Percentiles rank a stretch among this genome's conserved stretches.
These are phyloP conservation scores for Drosophila nigrodunni DNA, from an alignment of 1,140 invertebrate species.

Conservation along the genomic window DNA sequence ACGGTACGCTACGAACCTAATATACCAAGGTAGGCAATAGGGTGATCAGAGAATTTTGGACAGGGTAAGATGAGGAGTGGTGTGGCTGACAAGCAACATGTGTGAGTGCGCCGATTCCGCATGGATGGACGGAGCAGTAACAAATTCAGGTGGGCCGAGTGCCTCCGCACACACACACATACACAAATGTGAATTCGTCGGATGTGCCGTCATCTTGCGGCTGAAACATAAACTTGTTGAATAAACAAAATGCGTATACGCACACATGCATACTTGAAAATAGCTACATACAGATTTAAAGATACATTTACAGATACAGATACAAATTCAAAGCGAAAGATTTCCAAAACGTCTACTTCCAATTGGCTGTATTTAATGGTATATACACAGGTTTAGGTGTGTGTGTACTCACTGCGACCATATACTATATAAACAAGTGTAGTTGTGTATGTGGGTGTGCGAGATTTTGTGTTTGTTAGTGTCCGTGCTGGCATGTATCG, in stretches of 20 bases:
- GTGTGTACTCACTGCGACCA: neutral
- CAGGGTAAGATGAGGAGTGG: neutral
- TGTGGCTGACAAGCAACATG: neutral
- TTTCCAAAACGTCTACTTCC: slow-evolving; percentile 65
- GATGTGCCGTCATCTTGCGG: slow-evolving; percentile 20
- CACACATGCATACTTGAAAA: slow-evolving; percentile 8
- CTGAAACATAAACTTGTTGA: slow-evolving; percentile 79
- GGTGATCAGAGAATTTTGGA: too few species aligned
- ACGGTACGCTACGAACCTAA: too few species aligned
- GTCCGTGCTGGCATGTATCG: slow-evolving; percentile 44
- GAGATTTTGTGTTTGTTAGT: slow-evolving; percentile 10
- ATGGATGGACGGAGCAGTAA: slow-evolving; percentile 25
- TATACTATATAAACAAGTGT: neutral
- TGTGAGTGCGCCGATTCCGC: slow-evolving; percentile 13
- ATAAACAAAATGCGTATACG: slow-evolving; percentile 46
- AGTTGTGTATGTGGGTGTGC: neutral
- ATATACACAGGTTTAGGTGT: neutral
- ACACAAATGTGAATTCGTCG: neutral
- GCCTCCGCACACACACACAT: slow-evolving; percentile 1
- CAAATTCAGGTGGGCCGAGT: slow-evolving; percentile 57
- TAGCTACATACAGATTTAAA: slow-evolving; percentile 6
- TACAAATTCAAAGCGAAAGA: slow-evolving; percentile 12
- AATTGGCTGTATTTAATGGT: slow-evolving; percentile 59
- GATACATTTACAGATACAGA: slow-evolving; percentile 18
- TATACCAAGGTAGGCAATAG: too few species aligned